phyloP scores from a whole-genome alignment of 2,113 vertebrate genomes.

The Muscicapa adusta region DNA sequence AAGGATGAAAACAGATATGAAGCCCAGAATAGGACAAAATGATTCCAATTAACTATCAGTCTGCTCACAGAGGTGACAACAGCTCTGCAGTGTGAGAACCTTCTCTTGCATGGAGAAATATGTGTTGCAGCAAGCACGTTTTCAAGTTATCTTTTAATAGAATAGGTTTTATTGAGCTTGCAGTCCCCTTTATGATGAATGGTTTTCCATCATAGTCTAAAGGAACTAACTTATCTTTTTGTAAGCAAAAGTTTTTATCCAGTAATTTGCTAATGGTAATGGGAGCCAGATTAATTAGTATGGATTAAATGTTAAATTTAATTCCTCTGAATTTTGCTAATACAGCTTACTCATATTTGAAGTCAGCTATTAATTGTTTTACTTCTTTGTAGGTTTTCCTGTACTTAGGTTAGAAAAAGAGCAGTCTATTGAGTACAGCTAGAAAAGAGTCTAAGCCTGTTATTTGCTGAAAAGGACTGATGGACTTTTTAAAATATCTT shows the following conservation, averaged over 20 bases:
- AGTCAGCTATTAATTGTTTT: background rate
- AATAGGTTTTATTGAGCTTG: background rate
- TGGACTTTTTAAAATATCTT: background rate
- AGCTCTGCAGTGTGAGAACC: background rate
- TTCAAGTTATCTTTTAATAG: background rate
- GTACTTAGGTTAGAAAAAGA: background rate
- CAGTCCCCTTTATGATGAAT: background rate
- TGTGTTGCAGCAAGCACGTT: background rate
- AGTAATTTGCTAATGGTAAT: background rate
- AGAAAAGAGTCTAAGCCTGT: background rate
- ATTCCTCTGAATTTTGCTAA: background rate
- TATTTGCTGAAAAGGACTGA: background rate
- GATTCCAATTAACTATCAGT: background rate
- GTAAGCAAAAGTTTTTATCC: background rate
- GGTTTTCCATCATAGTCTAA: background rate
- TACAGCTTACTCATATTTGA: background rate
- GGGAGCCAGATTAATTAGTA: background rate
- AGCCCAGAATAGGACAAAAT: slow-evolving; percentile 56
- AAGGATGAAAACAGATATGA: slow-evolving; percentile 51
- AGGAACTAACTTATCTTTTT: background rate
- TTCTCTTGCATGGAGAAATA: background rate
- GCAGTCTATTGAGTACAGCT: background rate
- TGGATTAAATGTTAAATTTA: background rate
- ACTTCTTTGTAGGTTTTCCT: background rate
- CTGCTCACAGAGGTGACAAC: background rate